phyloP scores from a whole-genome alignment of 1,140 invertebrate species.

The Macrobrachium nipponense region DNA sequence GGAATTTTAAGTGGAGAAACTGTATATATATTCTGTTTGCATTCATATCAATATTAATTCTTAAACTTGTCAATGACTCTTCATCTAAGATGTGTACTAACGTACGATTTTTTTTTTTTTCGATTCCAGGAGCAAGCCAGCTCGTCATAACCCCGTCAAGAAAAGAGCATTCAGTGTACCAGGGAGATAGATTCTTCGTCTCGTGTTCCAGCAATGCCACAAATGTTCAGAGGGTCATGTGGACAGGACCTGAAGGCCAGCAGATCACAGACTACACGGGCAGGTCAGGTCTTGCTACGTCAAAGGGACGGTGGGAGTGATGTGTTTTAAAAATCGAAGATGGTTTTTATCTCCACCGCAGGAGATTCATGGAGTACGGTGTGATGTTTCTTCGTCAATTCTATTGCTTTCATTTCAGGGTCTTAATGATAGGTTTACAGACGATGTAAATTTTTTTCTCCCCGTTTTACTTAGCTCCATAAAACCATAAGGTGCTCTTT shows the following conservation, averaged over 20 bases:
- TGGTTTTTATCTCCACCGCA: neutral
- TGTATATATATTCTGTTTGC: too few species aligned
- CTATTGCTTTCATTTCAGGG: too few species aligned
- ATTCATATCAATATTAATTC: too few species aligned
- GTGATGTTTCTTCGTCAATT: too few species aligned
- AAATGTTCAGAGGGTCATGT: conserved; percentile 46
- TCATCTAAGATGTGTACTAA: neutral
- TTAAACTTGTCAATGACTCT: too few species aligned
- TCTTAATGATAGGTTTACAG: too few species aligned
- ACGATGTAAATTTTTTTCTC: too few species aligned
- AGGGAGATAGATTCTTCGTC: conserved; percentile 37
- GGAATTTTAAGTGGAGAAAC: neutral
- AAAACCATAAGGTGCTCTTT: too few species aligned
- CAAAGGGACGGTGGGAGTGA: neutral
- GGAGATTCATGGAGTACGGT: neutral
- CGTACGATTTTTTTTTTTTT: neutral
- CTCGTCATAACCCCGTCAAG: conserved; percentile 31
- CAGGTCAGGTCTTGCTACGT: conserved; percentile 44
- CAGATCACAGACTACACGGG: conserved; percentile 58
- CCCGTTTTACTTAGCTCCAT: too few species aligned
- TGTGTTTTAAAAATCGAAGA: neutral
- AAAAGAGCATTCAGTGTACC: conserved; percentile 20
- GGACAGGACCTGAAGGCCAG: conserved; percentile 39
- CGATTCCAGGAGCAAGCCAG: neutral
- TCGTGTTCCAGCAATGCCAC: conserved; percentile 32